These are phyloP conservation scores for Drosophila albomicans DNA, from an alignment of 1,140 invertebrate species.

Conservation along the genomic window DNA sequence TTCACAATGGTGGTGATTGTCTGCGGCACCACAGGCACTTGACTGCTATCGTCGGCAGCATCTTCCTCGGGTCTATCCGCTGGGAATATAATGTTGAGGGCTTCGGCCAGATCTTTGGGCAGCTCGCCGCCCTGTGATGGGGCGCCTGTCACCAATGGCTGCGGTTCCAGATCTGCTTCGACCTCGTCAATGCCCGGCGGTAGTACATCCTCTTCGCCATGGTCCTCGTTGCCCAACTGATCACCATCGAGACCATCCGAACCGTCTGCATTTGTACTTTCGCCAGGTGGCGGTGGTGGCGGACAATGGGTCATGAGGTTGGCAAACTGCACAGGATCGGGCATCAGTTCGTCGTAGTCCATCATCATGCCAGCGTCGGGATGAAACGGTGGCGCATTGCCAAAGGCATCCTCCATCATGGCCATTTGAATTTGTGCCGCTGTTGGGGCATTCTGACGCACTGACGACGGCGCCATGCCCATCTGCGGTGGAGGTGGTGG, in stretches of 20 bases:
- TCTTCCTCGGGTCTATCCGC: constrained; percentile 57
- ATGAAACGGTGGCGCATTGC: constrained; percentile 80
- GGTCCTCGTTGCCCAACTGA: constrained; percentile 22
- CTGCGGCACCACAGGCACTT: constrained; percentile 37
- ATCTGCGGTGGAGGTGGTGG: constrained; percentile 51
- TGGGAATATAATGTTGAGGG: constrained; percentile 90
- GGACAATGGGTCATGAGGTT: constrained; percentile 78
- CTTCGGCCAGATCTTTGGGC: constrained; percentile 89
- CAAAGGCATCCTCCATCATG: constrained; percentile 83
- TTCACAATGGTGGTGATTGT: constrained; percentile 74
- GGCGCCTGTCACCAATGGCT: constrained; percentile 57
- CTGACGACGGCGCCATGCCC: constrained; percentile 17
- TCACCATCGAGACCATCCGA: constrained; percentile 18
- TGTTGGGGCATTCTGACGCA: constrained; percentile 68
- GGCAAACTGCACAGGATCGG: constrained; percentile 83
- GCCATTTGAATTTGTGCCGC: constrained; percentile 82
- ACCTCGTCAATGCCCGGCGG: constrained; percentile 80
- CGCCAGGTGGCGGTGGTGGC: constrained; percentile 73
- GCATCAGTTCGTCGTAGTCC: constrained; percentile 84
- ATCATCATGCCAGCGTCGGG: constrained; percentile 82
- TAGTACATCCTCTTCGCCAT: constrained; percentile 66
- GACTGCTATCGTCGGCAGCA: constrained; percentile 33
- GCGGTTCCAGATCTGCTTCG: constrained; percentile 67
- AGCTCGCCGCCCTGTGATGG: constrained; percentile 78
- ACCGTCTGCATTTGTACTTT: constrained; percentile 36